phyloP scores from a whole-genome alignment of 2,797 vertebrate species.

The Hoplostethus atlanticus region DNA sequence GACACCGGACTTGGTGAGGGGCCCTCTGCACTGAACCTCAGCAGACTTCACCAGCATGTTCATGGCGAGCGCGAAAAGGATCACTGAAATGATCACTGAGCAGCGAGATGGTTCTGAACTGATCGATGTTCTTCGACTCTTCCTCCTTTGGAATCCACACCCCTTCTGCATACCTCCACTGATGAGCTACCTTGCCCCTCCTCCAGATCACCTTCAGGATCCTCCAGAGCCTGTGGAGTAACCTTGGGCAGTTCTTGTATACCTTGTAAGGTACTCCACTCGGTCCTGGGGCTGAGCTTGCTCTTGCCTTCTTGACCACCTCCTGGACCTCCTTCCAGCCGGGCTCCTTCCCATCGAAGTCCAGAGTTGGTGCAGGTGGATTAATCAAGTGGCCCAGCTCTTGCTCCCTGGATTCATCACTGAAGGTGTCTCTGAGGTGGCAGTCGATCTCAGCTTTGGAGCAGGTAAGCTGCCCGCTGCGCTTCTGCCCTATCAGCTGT shows the following conservation, averaged over 20 bases:
- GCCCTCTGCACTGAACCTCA: no score
- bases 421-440: neutral
- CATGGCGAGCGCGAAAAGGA: slow-evolving; percentile 9
- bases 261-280: no score
- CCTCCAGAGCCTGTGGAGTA: no score
- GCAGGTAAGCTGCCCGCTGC: neutral
- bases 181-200: neutral
- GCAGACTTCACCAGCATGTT: slow-evolving; percentile 11
- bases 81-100: slow-evolving; percentile 16
- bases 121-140: neutral
- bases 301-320: slow-evolving; percentile 1
- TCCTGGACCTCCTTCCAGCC: slow-evolving; percentile 13
- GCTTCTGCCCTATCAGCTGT: neutral
- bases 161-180: neutral
- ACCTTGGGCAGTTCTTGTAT: no score
- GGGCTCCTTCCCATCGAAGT: neutral
- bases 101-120: slow-evolving; percentile 1
- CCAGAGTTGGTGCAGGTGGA: slow-evolving; percentile 5
- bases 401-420: neutral
- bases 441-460: neutral
- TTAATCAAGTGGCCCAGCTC: slow-evolving; percentile 2
- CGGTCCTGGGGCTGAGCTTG: neutral
- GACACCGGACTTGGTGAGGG: no score
- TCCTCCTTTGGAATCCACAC: slow-evolving; percentile 9
- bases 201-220: no score